Conservation (phyloP, 2,113 vertebrate species). For the pig (Sus scrofa) region DNA sequence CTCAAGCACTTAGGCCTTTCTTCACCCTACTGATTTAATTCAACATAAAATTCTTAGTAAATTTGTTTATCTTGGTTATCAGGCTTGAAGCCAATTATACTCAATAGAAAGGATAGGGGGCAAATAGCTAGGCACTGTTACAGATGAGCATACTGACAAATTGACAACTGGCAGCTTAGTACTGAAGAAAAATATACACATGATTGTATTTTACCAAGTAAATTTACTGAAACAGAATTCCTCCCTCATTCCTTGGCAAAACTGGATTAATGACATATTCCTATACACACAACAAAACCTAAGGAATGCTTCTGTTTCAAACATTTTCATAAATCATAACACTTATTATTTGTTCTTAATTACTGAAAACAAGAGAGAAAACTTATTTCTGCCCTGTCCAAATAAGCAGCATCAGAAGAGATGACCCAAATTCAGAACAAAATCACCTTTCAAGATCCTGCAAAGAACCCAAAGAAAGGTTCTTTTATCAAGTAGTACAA, state of each 20-base stretch:
- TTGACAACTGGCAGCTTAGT: neutral
- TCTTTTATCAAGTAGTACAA: slow-evolving; percentile 63
- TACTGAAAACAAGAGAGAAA: neutral
- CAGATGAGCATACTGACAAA: neutral
- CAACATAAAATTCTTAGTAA: slow-evolving; percentile 15
- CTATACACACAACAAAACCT: neutral
- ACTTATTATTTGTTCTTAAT: slow-evolving; percentile 21
- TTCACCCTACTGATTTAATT: neutral
- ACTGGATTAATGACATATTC: neutral
- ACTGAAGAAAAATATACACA: neutral
- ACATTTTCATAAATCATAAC: neutral
- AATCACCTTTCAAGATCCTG: slow-evolving; percentile 61
- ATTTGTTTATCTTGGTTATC: slow-evolving; percentile 39
- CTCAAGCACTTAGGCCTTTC: neutral
- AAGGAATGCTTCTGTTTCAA: slow-evolving; percentile 5
- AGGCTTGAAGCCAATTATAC: neutral
- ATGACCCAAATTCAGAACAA: slow-evolving; percentile 54
- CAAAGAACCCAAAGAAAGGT: slow-evolving; percentile 57
- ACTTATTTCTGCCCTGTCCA: slow-evolving; percentile 25
- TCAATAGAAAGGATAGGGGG: neutral
- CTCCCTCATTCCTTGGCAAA: neutral
- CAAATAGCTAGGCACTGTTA: neutral
- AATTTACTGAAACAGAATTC: neutral
- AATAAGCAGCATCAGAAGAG: slow-evolving; percentile 46
- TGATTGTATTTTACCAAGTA: neutral